Evolutionary conservation across 2,888 invertebrate genomes (phyloP).

Genomic region (Pachymerium ferrugineum): DNA sequence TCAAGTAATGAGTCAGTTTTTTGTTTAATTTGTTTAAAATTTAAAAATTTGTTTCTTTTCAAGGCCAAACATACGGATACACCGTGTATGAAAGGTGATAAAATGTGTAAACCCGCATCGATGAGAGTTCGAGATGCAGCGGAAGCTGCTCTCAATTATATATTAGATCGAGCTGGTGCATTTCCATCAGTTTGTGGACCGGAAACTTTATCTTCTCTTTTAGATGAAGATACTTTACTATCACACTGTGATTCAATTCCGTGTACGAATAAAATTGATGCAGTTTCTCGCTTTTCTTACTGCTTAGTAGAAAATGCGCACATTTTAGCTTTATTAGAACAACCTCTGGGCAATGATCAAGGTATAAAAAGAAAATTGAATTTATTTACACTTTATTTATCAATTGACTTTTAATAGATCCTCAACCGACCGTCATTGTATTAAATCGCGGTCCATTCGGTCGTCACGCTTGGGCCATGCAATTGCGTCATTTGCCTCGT

Average conservation of each 20-base stretch:
- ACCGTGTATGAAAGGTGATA: slow-evolving; percentile 89
- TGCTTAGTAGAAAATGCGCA: slow-evolving; percentile 87
- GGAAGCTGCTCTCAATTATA: slow-evolving; percentile 82
- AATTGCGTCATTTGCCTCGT: slow-evolving; percentile 77
- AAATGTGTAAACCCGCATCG: slow-evolving; percentile 92
- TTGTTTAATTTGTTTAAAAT: not conserved
- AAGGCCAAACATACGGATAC: slow-evolving; percentile 75
- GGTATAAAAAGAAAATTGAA: slow-evolving; percentile 44
- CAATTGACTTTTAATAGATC: slow-evolving; percentile 58
- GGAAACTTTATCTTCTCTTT: slow-evolving; percentile 73
- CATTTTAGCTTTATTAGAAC: slow-evolving; percentile 81
- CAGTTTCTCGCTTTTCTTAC: slow-evolving; percentile 65
- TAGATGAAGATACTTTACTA: slow-evolving; percentile 79
- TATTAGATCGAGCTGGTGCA: slow-evolving; percentile 83
- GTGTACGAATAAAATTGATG: slow-evolving; percentile 54
- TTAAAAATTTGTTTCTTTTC: slow-evolving; percentile 28
- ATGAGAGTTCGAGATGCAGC: slow-evolving; percentile 97
- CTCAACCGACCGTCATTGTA: slow-evolving; percentile 84
- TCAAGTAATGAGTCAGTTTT: slow-evolving; percentile 47
- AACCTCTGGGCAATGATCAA: slow-evolving; percentile 80
- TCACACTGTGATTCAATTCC: slow-evolving; percentile 61
- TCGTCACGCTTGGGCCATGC: slow-evolving; percentile 89
- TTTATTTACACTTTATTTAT: not conserved
- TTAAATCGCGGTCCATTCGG: slow-evolving; percentile 90
- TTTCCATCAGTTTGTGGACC: slow-evolving; percentile 79